Percentiles rank a stretch among this genome's conserved stretches.
phyloP scores from a whole-genome alignment of 2,888 invertebrate species.

The Tetramorium bicarinatum region DNA sequence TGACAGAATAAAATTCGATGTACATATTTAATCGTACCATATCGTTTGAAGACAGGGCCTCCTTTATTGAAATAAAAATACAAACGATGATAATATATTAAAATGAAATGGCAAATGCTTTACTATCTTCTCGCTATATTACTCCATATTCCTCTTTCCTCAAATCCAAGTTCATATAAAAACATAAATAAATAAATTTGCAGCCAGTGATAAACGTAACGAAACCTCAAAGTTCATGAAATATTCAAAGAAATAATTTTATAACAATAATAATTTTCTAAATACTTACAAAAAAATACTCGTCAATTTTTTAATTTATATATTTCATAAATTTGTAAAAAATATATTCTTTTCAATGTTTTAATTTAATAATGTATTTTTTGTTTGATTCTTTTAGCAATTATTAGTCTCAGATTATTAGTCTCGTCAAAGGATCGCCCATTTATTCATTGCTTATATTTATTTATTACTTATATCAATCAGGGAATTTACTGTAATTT shows the following conservation, averaged over 20 bases:
- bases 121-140: slow-evolving; percentile 20
- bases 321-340: not conserved
- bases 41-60: slow-evolving; percentile 66
- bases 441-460: not conserved
- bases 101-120: slow-evolving; percentile 9
- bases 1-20: slow-evolving; percentile 85
- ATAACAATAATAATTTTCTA: not conserved
- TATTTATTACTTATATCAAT: slow-evolving; percentile 4
- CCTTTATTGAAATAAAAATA: slow-evolving; percentile 66
- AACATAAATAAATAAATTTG: not conserved
- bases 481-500: not conserved
- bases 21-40: slow-evolving; percentile 83
- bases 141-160: slow-evolving; percentile 7
- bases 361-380: not conserved
- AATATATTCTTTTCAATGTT: not conserved
- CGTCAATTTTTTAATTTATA: not conserved
- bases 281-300: not conserved
- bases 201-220: not conserved
- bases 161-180: not conserved
- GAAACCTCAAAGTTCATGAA: not conserved
- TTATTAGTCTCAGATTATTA: not conserved
- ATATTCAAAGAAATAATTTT: not conserved
- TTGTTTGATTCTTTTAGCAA: not conserved
- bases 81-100: slow-evolving; percentile 49
- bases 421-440: not conserved